Evolutionary conservation across 2,888 invertebrate species (phyloP).

Genomic region (Nomada ferruginata): DNA sequence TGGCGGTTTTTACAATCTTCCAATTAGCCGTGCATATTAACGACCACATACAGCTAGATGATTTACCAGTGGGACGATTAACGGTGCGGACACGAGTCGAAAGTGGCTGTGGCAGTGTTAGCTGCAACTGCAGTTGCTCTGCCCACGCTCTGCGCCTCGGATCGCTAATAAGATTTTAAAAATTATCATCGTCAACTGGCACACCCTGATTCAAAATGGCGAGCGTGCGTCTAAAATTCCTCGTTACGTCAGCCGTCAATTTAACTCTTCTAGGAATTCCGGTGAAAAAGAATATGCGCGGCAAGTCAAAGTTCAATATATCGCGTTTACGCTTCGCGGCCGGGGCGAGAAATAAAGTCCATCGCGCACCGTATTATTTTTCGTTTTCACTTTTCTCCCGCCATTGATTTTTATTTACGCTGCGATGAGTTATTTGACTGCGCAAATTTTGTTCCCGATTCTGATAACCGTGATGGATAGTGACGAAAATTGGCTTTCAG

Average conservation of each 20-base stretch:
- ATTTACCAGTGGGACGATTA: constrained; percentile 58
- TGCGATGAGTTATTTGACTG: too few relatives aligned
- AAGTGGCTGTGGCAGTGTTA: constrained; percentile 37
- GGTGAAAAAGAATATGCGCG: neutral
- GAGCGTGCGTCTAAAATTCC: neutral
- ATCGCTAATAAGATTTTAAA: constrained; percentile 26
- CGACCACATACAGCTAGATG: constrained; percentile 20
- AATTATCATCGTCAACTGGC: constrained; percentile 40
- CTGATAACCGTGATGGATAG: too few relatives aligned
- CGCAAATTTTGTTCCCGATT: too few relatives aligned
- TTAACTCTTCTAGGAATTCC: neutral
- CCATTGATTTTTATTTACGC: too few relatives aligned
- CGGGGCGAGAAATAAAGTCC: too few relatives aligned
- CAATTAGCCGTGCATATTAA: constrained; percentile 48
- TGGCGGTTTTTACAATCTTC: constrained; percentile 18
- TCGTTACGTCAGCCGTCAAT: neutral
- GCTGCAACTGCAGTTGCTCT: constrained; percentile 34
- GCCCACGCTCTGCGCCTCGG: constrained; percentile 25
- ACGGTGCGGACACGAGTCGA: constrained; percentile 49
- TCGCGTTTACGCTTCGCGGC: neutral
- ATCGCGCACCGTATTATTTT: too few relatives aligned
- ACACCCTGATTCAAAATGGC: constrained; percentile 34
- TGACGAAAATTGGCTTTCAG: too few relatives aligned
- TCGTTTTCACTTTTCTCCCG: too few relatives aligned
- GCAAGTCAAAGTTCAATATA: neutral